A percentile compares a stretch with the other conserved stretches of the same genome.
phyloP scores from a whole-genome alignment of 2,888 invertebrate genomes.

The Cryptosula pallasiana region DNA sequence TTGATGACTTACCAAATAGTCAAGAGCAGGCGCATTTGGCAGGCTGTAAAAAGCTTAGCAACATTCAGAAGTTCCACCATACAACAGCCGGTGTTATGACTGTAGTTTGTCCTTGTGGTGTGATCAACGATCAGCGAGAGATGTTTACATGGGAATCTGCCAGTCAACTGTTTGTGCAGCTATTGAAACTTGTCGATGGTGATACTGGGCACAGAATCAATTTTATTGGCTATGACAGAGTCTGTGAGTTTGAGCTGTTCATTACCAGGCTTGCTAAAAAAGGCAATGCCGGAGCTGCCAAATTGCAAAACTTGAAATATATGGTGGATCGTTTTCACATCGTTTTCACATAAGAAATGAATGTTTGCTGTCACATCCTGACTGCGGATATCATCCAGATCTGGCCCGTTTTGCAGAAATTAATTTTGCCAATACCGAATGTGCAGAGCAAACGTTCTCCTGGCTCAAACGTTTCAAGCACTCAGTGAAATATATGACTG shows the following conservation, averaged over 20 bases:
- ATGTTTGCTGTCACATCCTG: too few relatives aligned
- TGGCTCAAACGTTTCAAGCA: too few relatives aligned
- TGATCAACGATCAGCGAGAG: not conserved
- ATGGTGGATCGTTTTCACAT: too few relatives aligned
- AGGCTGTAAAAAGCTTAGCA: not conserved
- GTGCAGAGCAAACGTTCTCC: too few relatives aligned
- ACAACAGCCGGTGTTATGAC: not conserved
- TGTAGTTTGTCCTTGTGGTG: not conserved
- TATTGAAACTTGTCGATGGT: not conserved
- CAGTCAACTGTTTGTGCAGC: not conserved
- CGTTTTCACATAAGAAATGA: too few relatives aligned
- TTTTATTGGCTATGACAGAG: not conserved
- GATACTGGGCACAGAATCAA: not conserved
- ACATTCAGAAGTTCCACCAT: not conserved
- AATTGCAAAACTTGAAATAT: too few relatives aligned
- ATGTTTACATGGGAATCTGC: not conserved
- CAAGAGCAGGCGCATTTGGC: not conserved
- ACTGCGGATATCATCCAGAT: too few relatives aligned
- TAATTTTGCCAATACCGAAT: too few relatives aligned
- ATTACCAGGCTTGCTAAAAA: not conserved
- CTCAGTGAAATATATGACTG: too few relatives aligned
- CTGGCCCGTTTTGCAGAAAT: too few relatives aligned
- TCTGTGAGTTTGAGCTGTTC: not conserved
- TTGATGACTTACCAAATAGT: not conserved
- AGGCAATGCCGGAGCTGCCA: too few relatives aligned